phyloP scores from a whole-genome alignment of 2,113 vertebrate genomes.

The Orycteropus afer region DNA sequence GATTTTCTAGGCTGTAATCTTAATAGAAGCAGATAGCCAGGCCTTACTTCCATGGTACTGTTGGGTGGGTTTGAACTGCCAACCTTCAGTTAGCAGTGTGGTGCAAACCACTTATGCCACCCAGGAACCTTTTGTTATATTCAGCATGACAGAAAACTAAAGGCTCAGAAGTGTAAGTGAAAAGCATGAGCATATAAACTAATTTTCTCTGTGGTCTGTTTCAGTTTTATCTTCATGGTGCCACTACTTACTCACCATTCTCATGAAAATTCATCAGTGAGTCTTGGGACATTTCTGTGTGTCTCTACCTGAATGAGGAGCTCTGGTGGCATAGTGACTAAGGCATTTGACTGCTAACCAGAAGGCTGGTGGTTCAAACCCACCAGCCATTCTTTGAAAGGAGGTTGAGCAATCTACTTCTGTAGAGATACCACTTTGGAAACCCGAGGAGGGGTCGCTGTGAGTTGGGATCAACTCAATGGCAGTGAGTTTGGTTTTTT shows the following conservation, averaged over 20 bases:
- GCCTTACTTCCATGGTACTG: background rate
- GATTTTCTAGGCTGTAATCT: background rate
- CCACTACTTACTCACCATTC: background rate
- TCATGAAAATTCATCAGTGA: constrained; percentile 11
- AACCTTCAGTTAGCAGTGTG: background rate
- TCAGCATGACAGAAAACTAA: constrained; percentile 47
- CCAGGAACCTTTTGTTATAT: background rate
- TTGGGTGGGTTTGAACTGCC: background rate
- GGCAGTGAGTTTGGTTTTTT: too few species aligned
- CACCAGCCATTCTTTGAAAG: too few species aligned
- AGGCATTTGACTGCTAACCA: too few species aligned
- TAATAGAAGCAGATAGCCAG: background rate
- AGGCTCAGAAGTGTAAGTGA: background rate
- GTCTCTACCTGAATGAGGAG: too few species aligned
- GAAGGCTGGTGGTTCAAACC: too few species aligned
- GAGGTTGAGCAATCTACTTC: too few species aligned
- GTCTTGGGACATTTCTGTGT: background rate
- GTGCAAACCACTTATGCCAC: background rate
- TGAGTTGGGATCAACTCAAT: too few species aligned
- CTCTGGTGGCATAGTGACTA: too few species aligned
- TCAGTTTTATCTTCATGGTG: background rate
- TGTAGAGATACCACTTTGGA: too few species aligned
- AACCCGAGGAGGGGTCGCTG: too few species aligned
- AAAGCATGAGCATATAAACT: background rate
- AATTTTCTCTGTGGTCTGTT: background rate